Evolutionary conservation across 2,113 vertebrate genomes (phyloP), one percentile per base, ranked within the genome.

Genomic region (Penelope pileata): DNA sequence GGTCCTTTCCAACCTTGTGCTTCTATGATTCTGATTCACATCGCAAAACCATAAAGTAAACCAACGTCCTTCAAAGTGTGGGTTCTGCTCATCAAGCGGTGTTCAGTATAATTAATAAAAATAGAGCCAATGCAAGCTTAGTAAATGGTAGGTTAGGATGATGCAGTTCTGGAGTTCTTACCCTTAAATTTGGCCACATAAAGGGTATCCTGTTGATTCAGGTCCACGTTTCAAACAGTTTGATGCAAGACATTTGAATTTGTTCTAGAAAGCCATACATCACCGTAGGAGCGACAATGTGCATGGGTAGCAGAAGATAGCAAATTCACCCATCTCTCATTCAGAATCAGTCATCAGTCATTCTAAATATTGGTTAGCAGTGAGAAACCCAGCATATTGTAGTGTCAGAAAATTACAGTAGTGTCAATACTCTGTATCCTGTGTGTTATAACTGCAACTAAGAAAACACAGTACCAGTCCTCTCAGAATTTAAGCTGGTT

Each of bases 401-500:
- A 88, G 40, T 82, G 45, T 81, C 48, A 91, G 80, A 84, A 90
- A 81, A 90, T 58, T 45, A 86, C 56, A 58, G 36, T 60, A 34
- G 22, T 78, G 45, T 84, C 88, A 96, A 54, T 72, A 67, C 6
- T 81, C 43, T 83, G 30, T 70, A 72, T 68, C 6, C 18, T 43
- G 10, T 83, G 58, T 40, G 60, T 40, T 81, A 30, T 45, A 83
- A 88, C 76, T 83, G 24, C 67, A 93, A 86, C 51, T 64, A 69
- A 68, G 42, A 93, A 95, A 95, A 93, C 8, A 17, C 17, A 27
- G 21, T 82, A 64, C 40, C 85, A 84, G 19, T 51, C 40, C 62
- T 64, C 45, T 81, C 80, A 54, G 63, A 91, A 74, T 68, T 95
- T 88, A 91, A 86, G 64, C 83, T 94, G n/a, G 30, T 94, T 94